Evolutionary conservation across 2,888 invertebrate species (phyloP), one percentile per base, ranked within the genome.

Genomic region (Stomorhina lunata): DNA sequence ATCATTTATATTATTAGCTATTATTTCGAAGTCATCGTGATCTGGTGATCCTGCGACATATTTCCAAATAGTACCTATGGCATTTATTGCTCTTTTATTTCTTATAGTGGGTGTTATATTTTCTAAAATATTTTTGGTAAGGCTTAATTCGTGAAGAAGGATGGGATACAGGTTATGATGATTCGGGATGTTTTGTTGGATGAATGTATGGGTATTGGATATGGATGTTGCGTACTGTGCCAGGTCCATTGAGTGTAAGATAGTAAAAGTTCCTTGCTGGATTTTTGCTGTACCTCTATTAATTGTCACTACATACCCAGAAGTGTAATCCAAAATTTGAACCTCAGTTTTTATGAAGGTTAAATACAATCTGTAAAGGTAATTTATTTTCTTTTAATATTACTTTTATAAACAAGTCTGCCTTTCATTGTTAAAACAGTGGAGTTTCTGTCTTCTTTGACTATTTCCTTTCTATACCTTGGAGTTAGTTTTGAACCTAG

Each of bases 31-130:
- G 5, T 65, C 63, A 65, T 65, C 63, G 45, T 65, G 63, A 45
- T 65, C 63, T 29, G 63, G 63, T 29, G 63, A 45, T 4, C 45
- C 63, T 45, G 63, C 45, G 45, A 48, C 45, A 29, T 65, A 65
- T 9, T 61, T 61, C 61, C 61, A 61, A 22, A 57, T 29, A 20
- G 69, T 69, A 9, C 69, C 69, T 32, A 71, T 71, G 17, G 45
- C 29, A 10, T 71, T 71, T 29, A 69, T 32, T 29, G 69, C 55
- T 69, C 69, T 69, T 57, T 57, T 69, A 43, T 69, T 71, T 59
- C 48, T 59, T 48, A 27, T 55, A n/a, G n/a, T n/a, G n/a, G n/a
- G n/a, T n/a, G n/a, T n/a, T n/a, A n/a, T n/a, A n/a, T n/a, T n/a
- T n/a, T n/a, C n/a, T n/a, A n/a, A n/a, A n/a, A n/a, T n/a, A n/a